phyloP scores from a whole-genome alignment of 2,113 vertebrate species.

The pig (Sus scrofa) region DNA sequence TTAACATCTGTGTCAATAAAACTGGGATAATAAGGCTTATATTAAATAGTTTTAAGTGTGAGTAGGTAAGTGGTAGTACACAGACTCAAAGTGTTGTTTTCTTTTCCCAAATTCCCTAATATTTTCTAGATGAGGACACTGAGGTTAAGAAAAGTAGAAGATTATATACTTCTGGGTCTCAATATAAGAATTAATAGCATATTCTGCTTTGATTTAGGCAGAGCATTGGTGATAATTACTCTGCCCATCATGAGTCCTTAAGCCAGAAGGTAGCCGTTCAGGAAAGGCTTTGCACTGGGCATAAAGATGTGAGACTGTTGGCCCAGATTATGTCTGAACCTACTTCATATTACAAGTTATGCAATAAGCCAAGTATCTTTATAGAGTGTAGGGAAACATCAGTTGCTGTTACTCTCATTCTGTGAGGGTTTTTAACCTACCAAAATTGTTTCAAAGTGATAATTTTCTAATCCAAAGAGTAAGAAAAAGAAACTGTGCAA shows the following conservation, averaged over 20 bases:
- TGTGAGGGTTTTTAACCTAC: neutral
- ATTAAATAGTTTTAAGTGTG: conserved; percentile 26
- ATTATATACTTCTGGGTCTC: neutral
- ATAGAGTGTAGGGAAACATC: neutral
- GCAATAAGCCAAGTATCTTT: neutral
- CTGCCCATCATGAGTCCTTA: neutral
- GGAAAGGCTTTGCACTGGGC: neutral
- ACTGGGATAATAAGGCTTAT: neutral
- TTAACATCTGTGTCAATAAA: neutral
- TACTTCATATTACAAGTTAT: neutral
- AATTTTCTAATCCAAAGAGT: neutral
- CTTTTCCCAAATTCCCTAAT: neutral
- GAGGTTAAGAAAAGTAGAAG: neutral
- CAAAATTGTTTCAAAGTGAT: conserved; percentile 1
- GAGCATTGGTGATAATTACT: neutral
- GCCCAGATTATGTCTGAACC: neutral
- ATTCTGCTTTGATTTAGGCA: conserved; percentile 14
- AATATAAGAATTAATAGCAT: neutral
- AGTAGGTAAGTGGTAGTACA: neutral
- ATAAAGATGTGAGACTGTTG: neutral
- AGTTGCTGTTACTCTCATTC: neutral
- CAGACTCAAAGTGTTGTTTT: neutral
- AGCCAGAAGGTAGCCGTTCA: neutral
- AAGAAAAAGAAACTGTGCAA: neutral
- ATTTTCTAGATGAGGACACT: neutral